These are phyloP conservation scores for Steinernema hermaphroditum DNA, from an alignment of 2,888 invertebrate genomes.

Conservation along the genomic window DNA sequence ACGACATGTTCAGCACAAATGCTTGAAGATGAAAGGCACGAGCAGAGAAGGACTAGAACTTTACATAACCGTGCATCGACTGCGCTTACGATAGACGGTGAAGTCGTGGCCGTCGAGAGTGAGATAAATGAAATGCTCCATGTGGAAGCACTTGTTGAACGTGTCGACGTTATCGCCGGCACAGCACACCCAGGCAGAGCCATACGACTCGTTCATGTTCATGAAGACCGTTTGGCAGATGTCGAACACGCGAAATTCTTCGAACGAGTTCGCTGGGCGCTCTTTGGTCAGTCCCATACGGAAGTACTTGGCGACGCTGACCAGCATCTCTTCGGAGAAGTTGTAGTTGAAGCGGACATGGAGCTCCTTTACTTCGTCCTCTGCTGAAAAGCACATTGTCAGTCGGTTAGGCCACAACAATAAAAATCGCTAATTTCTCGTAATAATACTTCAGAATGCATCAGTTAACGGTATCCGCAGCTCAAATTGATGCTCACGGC, in stretches of 20 bases:
- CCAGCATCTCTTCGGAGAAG: neutral
- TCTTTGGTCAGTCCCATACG: neutral
- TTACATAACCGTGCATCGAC: neutral
- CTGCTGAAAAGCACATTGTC: neutral
- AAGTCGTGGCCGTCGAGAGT: neutral
- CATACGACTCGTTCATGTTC: neutral
- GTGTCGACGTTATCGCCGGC: neutral
- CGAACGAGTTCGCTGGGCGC: too few species aligned
- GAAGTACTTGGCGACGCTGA: neutral
- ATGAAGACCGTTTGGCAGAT: neutral
- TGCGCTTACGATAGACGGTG: neutral
- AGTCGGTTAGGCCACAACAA: too few species aligned
- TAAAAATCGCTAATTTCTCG: too few species aligned
- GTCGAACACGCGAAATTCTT: neutral
- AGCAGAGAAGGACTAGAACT: neutral
- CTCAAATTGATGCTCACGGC: too few species aligned
- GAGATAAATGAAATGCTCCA: neutral
- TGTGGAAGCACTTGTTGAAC: conserved; percentile 11
- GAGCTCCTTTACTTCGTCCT: neutral
- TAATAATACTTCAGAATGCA: too few species aligned
- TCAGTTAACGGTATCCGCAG: too few species aligned
- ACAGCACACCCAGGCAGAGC: neutral
- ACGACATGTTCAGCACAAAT: too few species aligned
- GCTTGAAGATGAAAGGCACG: too few species aligned
- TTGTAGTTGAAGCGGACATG: neutral